A percentile compares a stretch with the other conserved stretches of the same genome.
Conservation (phyloP, 2,113 vertebrate genomes). For the Elachura formosa region DNA sequence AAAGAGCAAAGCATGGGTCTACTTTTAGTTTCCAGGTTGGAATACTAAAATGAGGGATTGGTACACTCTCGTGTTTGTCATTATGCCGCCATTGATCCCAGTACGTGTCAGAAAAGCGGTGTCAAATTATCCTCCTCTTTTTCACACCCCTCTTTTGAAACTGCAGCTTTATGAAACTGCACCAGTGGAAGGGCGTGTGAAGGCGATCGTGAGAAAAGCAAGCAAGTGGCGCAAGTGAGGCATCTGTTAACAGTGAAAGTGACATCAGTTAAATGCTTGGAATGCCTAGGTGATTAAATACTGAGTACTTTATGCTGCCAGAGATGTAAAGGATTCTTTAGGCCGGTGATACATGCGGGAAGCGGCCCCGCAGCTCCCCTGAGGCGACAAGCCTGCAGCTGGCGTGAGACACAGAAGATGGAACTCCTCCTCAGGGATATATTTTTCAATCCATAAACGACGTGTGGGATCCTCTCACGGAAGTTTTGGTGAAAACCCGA, state of each 20-base stretch:
- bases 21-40: neutral
- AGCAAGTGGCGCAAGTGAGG: fast-evolving
- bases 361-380: neutral
- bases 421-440: fast-evolving
- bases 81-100: neutral
- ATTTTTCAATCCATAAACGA: fast-evolving
- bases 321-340: no score
- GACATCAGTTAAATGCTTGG: neutral
- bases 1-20: no score
- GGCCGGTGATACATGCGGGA: neutral
- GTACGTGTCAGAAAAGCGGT: fast-evolving
- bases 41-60: neutral
- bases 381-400: neutral
- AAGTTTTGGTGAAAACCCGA: fast-evolving
- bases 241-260: neutral
- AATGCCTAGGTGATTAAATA: no score
- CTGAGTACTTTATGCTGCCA: neutral
- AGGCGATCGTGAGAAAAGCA: neutral
- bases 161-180: no score
- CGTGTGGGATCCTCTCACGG: fast-evolving
- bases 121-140: neutral
- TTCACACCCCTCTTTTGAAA: neutral
- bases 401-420: neutral
- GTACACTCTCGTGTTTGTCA: fast-evolving
- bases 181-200: neutral